Percentiles rank a stretch among this genome's conserved stretches.
These are phyloP conservation scores for Muricea muricata DNA, from an alignment of 92 coral and sea anemone species.

Conservation along the genomic window DNA sequence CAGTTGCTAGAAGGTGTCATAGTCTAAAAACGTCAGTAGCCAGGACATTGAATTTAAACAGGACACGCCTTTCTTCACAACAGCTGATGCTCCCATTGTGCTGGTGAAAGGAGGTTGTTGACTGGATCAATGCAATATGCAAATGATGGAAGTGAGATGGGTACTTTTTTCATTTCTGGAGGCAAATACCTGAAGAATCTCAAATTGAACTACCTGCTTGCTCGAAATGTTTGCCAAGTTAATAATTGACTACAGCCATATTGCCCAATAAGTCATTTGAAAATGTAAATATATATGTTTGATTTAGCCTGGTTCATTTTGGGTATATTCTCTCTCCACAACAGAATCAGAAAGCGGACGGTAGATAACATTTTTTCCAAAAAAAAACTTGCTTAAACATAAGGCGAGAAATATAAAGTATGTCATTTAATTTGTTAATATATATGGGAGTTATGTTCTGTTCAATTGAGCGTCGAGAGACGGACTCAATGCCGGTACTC, in stretches of 20 bases:
- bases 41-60: conserved; percentile 20
- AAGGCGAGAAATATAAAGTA: no score
- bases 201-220: neutral
- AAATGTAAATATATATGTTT: no score
- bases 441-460: no score
- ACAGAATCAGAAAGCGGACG: no score
- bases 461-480: no score
- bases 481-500: no score
- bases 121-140: neutral
- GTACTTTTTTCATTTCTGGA: neutral
- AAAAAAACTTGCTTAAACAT: no score
- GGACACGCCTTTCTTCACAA: conserved; percentile 26
- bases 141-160: neutral
- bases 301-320: no score
- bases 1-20: conserved; percentile 43
- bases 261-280: neutral
- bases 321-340: no score
- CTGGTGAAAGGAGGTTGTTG: neutral
- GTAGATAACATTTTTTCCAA: no score
- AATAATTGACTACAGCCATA: neutral
- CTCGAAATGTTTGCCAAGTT: neutral
- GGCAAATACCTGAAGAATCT: neutral
- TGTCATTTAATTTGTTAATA: no score
- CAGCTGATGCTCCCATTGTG: conserved; percentile 7
- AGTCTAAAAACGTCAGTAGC: conserved; percentile 30